Evolutionary conservation across 2,888 invertebrate species (phyloP), one percentile per base, ranked within the genome.

Genomic region (Pollenia angustigena): DNA sequence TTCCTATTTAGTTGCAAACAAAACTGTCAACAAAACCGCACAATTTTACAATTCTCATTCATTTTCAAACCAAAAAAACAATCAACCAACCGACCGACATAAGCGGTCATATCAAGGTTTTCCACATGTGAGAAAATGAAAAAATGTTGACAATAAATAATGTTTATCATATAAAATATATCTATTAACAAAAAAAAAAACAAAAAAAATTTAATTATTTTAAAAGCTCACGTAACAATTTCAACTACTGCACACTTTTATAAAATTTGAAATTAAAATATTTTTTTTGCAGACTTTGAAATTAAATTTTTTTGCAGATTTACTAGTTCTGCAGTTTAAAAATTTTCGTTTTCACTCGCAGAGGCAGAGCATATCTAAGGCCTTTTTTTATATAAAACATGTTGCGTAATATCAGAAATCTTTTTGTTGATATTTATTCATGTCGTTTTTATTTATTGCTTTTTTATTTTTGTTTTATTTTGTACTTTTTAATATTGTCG

Each of bases 341-440:
- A 23, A 50, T 42, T 62, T 32, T n/a, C n/a, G 48, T 18, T 78
- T 12, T 11, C 50, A 50, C 44, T 23, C 40, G 10, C 42, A 48
- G 40, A 14, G 64, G n/a, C 44, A 18, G 42, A 62, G 44, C 64
- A 60, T 50, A 40, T 16, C 23, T 44, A 52, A 48, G 68, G 72
- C 68, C 54, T 54, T 18, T 83, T 83, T 76, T 40, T 69, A 64
- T 16, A 64, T 23, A 83, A 64, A 40, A 48, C 71, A 40, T 42
- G 80, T 86, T 86, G 80, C 86, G 80, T 86, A 86, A 86, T 80
- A 46, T 1, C 48, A 76, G 10, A 71, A 75, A 6, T 32, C 16
- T n/a, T 50, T 71, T 48, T 54, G 40, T 58, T 81, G n/a, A 14
- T 48, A 10, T 58, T 72, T 48, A 10, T 58, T 72, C 46, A 46